Evolutionary conservation across 2,888 invertebrate genomes (phyloP).

Genomic region (Cerastis rubricosa): DNA sequence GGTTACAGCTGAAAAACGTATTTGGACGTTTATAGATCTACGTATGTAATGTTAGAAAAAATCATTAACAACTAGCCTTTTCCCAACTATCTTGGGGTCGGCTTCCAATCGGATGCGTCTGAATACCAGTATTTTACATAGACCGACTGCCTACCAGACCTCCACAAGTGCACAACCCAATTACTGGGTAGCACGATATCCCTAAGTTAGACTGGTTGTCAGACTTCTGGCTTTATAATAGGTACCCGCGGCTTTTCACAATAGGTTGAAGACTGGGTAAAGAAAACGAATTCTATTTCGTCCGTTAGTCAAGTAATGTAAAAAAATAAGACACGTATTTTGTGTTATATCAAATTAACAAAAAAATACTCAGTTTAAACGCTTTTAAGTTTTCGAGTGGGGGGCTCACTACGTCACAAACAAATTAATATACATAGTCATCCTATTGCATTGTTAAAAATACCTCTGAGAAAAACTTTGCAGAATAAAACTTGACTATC

Average conservation of each 20-base stretch:
- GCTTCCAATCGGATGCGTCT: not conserved
- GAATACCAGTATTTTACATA: not conserved
- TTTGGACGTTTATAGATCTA: not conserved
- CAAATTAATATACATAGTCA: too few relatives aligned
- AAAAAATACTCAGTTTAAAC: too few relatives aligned
- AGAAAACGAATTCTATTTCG: too few relatives aligned
- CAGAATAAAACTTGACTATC: slow-evolving; percentile 63
- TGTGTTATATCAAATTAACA: too few relatives aligned
- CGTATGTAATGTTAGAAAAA: not conserved
- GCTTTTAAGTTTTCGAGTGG: too few relatives aligned
- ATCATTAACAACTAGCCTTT: not conserved
- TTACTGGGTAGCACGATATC: not conserved
- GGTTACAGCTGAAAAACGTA: not conserved
- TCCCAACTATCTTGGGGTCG: not conserved
- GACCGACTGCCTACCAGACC: not conserved
- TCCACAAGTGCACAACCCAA: not conserved
- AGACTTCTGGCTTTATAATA: not conserved
- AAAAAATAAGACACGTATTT: too few relatives aligned
- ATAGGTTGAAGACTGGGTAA: too few relatives aligned
- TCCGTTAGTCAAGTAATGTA: too few relatives aligned
- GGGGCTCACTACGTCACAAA: too few relatives aligned
- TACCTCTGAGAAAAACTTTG: slow-evolving; percentile 18
- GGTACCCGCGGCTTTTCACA: too few relatives aligned
- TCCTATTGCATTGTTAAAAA: not conserved
- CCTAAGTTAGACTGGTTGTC: not conserved